phyloP scores from a whole-genome alignment of 2,888 invertebrate species.

The Anodontia alba region DNA sequence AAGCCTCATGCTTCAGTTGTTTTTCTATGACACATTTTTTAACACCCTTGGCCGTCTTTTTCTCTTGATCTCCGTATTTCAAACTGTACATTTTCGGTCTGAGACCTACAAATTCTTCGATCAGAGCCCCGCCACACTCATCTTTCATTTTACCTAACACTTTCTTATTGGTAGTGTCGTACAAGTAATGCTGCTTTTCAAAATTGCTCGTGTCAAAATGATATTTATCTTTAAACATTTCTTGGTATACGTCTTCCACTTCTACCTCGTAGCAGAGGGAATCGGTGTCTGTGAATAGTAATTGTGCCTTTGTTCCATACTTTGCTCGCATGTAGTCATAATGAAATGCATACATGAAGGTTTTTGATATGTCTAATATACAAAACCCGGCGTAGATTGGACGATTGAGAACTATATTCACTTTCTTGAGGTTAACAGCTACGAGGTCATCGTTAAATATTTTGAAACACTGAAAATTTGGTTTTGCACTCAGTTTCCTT shows the following conservation, averaged over 20 bases:
- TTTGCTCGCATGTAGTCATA: constrained; percentile 30
- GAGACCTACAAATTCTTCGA: constrained; percentile 34
- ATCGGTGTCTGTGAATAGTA: constrained; percentile 36
- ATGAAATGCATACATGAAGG: constrained; percentile 38
- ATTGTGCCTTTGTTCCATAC: constrained; percentile 14
- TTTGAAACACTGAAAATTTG: background rate
- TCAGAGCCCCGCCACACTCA: constrained; percentile 24
- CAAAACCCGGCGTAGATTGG: constrained; percentile 18
- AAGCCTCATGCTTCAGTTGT: constrained; percentile 38
- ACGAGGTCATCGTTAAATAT: constrained; percentile 3
- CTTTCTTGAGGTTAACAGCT: constrained; percentile 12
- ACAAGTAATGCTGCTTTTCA: too few relatives aligned
- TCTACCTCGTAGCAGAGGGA: constrained; percentile 18
- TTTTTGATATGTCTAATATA: constrained; percentile 18
- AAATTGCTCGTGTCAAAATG: constrained; percentile 33
- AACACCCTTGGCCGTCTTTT: constrained; percentile 22
- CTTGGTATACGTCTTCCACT: constrained; percentile 27
- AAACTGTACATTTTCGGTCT: constrained; percentile 43
- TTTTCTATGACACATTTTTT: constrained; percentile 41
- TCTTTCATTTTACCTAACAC: too few relatives aligned
- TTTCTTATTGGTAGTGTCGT: too few relatives aligned
- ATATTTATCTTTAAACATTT: constrained; percentile 25
- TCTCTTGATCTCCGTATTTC: constrained; percentile 16
- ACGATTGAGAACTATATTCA: constrained; percentile 12
- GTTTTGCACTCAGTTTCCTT: constrained; percentile 1